phyloP scores from a whole-genome alignment of 2,113 vertebrate species.

The Chaetura pelagica region DNA sequence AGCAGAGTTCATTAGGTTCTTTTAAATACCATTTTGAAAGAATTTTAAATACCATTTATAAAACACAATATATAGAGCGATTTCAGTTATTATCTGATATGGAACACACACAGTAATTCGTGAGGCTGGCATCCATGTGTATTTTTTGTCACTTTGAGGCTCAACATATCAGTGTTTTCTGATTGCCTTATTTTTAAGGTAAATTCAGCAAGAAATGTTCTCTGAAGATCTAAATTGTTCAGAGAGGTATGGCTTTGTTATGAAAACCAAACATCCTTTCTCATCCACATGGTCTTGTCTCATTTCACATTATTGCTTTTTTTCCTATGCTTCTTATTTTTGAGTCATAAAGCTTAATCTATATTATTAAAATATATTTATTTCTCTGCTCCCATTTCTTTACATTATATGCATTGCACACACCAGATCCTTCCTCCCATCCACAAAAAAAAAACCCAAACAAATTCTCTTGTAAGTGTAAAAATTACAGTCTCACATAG shows the following conservation, averaged over 20 bases:
- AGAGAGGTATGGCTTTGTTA: slow-evolving; percentile 15
- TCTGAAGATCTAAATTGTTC: not conserved
- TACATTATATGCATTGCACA: accelerated
- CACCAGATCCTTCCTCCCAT: not conserved
- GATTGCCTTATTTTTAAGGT: slow-evolving; percentile 44
- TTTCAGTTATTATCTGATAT: slow-evolving; percentile 36
- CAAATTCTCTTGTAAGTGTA: not conserved
- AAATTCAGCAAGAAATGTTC: slow-evolving; percentile 55
- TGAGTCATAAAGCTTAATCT: not conserved
- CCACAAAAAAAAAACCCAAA: not conserved
- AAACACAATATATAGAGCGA: not conserved
- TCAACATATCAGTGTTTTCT: slow-evolving; percentile 37
- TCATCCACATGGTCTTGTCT: not conserved
- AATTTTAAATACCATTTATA: slow-evolving; percentile 30
- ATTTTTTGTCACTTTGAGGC: slow-evolving; percentile 27
- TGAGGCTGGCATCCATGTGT: not conserved
- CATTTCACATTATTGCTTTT: not conserved
- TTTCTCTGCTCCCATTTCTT: not conserved
- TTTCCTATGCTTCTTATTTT: not conserved
- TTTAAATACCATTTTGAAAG: slow-evolving; percentile 7
- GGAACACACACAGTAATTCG: not conserved
- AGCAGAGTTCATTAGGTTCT: not conserved
- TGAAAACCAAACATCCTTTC: not conserved
- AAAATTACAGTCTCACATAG: accelerated
- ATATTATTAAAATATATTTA: not conserved